These are phyloP conservation scores for Sebastes vulpes DNA, from an alignment of 2,797 vertebrate species.

Conservation along the genomic window DNA sequence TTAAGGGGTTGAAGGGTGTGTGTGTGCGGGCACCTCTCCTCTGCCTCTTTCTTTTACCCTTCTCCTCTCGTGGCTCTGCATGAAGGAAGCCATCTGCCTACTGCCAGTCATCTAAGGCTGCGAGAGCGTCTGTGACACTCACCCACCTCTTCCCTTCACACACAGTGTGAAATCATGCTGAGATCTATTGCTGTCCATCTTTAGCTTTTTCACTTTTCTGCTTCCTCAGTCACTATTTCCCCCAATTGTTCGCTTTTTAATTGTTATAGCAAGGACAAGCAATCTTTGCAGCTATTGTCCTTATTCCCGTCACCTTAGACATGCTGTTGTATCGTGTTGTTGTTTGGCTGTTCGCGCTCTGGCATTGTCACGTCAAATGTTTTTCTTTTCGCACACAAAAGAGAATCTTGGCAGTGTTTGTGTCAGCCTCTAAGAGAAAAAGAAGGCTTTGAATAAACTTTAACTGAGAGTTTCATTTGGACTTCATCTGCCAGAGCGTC, in stretches of 20 bases:
- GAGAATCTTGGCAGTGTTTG: background rate
- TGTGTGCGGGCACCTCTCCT: conserved; percentile 58
- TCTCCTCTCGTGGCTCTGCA: conserved; percentile 29
- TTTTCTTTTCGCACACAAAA: conserved; percentile 3
- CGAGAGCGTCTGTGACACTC: conserved; percentile 55
- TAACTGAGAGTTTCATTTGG: background rate
- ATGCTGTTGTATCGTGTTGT: background rate
- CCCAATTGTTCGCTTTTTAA: background rate
- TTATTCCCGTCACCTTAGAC: background rate
- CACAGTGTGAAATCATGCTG: conserved; percentile 11
- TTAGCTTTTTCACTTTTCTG: background rate
- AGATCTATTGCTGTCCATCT: conserved; percentile 29
- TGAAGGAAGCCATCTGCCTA: conserved; percentile 75
- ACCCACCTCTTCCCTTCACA: conserved; percentile 45
- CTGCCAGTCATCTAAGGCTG: conserved; percentile 67
- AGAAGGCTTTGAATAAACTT: conserved; percentile 2
- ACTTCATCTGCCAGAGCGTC: conserved; percentile 9
- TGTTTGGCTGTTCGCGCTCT: background rate
- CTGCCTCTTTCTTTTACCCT: conserved; percentile 55
- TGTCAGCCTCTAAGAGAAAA: background rate
- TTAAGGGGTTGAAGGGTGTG: conserved; percentile 47
- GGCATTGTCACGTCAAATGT: background rate
- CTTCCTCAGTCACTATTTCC: background rate
- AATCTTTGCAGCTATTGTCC: background rate
- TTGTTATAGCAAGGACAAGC: background rate